These are phyloP conservation scores for Drosophila borealis DNA, from an alignment of 2,888 invertebrate genomes.

Conservation along the genomic window DNA sequence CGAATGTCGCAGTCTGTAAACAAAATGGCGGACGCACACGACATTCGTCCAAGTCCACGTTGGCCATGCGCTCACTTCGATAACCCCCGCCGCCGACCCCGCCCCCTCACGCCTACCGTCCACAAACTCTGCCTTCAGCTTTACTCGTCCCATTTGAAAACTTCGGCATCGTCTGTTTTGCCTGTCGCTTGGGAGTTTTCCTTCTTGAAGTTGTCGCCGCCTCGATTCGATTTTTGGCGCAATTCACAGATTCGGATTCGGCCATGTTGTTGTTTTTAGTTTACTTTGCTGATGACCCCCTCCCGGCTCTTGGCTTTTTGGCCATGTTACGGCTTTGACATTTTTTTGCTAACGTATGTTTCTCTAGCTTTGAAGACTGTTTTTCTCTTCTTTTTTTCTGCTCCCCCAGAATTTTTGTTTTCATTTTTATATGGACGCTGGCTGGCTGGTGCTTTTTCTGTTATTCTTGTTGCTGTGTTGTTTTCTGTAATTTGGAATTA, in stretches of 20 bases:
- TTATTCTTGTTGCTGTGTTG: conserved; percentile 36
- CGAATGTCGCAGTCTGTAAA: conserved; percentile 56
- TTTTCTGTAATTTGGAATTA: conserved; percentile 36
- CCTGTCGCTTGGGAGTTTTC: conserved; percentile 41
- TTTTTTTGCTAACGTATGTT: conserved; percentile 24
- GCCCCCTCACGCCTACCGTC: conserved; percentile 7
- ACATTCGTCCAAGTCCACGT: conserved; percentile 47
- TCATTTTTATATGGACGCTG: conserved; percentile 29
- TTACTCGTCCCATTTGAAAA: conserved; percentile 12
- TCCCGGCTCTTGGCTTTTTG: conserved; percentile 21
- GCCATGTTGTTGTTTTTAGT: conserved; percentile 40
- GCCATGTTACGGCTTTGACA: conserved; percentile 44
- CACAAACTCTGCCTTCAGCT: neutral
- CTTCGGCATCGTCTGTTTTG: conserved; percentile 50
- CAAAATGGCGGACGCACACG: conserved; percentile 76
- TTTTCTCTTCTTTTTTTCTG: neutral
- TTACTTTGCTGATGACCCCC: conserved; percentile 22
- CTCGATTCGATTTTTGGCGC: conserved; percentile 46
- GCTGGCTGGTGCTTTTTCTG: conserved; percentile 40
- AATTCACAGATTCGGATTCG: conserved; percentile 41
- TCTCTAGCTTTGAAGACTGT: conserved; percentile 18
- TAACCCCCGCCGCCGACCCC: conserved; percentile 6
- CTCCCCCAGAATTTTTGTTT: conserved; percentile 5
- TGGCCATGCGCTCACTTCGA: conserved; percentile 71
- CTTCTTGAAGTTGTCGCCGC: conserved; percentile 44